A percentile compares a stretch with the other conserved stretches of the same genome.
These are phyloP conservation scores for Spermophilus dauricus DNA, from an alignment of 2,113 vertebrate genomes.

Conservation along the genomic window DNA sequence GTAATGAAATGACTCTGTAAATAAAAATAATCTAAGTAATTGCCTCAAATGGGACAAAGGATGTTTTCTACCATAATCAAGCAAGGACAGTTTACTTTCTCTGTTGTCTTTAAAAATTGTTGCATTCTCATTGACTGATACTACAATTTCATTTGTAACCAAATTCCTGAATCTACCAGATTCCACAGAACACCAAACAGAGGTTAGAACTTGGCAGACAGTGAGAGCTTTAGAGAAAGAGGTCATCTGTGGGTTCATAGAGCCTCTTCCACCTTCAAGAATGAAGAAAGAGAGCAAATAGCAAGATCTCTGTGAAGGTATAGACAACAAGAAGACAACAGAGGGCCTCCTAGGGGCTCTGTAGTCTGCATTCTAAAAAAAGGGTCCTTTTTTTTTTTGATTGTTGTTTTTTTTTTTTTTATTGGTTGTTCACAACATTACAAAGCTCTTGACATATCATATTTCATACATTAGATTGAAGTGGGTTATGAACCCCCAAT, in stretches of 20 bases:
- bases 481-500: too few species aligned
- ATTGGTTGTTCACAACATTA: too few species aligned
- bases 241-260: neutral
- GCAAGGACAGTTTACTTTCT: neutral
- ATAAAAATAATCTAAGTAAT: slow-evolving; percentile 30
- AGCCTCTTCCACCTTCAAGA: neutral
- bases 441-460: neutral
- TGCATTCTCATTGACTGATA: neutral
- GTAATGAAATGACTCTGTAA: neutral
- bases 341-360: neutral
- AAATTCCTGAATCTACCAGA: slow-evolving; percentile 15
- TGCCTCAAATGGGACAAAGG: neutral
- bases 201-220: neutral
- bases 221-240: neutral
- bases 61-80: neutral
- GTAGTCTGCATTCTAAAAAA: neutral
- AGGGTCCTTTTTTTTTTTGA: too few species aligned
- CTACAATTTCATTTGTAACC: neutral
- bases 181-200: neutral
- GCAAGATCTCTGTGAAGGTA: neutral
- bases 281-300: neutral
- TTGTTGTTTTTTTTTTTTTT: too few species aligned
- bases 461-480: too few species aligned
- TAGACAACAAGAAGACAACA: neutral
- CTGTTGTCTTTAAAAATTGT: neutral